Conservation (phyloP, 2,888 invertebrate genomes). For the Cryptosula pallasiana region DNA sequence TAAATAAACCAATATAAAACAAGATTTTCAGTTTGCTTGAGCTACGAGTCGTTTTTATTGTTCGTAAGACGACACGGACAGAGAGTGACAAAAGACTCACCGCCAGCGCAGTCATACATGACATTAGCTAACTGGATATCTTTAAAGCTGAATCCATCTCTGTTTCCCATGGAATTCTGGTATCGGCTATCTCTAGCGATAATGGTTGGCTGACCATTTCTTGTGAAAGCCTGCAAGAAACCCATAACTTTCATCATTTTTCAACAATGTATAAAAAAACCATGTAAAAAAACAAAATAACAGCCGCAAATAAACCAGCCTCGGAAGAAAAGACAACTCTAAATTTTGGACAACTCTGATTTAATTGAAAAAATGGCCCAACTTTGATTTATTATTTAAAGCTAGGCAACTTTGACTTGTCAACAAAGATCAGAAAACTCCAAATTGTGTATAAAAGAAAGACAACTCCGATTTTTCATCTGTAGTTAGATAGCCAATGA, state of each 20-base stretch:
- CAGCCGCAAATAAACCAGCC: not conserved
- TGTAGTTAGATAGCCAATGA: too few relatives aligned
- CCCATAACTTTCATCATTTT: not conserved
- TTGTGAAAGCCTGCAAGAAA: conserved; percentile 26
- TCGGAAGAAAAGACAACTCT: too few relatives aligned
- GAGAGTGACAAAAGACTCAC: too few relatives aligned
- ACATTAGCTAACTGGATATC: conserved; percentile 37
- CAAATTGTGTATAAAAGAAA: too few relatives aligned
- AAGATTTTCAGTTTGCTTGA: too few relatives aligned
- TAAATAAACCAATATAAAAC: not conserved
- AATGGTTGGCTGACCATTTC: conserved; percentile 28
- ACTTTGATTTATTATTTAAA: not conserved
- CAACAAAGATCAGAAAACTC: not conserved
- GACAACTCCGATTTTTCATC: too few relatives aligned
- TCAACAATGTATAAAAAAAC: not conserved
- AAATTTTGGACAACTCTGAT: too few relatives aligned
- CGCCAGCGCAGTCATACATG: conserved; percentile 36
- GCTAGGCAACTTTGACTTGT: not conserved
- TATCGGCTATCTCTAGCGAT: conserved; percentile 24
- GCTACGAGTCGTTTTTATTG: not conserved
- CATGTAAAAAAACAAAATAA: not conserved
- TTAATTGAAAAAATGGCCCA: too few relatives aligned
- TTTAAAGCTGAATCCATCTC: conserved; percentile 32
- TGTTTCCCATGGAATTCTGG: conserved; percentile 27
- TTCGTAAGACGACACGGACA: too few relatives aligned